Conservation (phyloP, 2,113 vertebrate genomes). For the Sebastes fasciatus region DNA sequence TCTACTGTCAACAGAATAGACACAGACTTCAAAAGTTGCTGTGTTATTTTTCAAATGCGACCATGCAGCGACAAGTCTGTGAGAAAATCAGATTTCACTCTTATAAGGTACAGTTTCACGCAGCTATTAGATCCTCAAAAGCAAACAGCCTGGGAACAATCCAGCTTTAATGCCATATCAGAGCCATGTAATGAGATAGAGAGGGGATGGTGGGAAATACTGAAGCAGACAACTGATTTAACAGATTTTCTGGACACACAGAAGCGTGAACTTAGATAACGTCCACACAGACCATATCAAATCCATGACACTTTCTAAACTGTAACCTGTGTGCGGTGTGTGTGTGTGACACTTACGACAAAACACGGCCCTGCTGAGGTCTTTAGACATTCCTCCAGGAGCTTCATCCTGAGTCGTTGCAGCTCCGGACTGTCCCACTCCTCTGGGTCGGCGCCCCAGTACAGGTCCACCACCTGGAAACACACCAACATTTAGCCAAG, state of each 20-base stretch:
- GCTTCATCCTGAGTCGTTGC: constrained; percentile 94
- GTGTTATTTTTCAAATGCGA: not conserved
- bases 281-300: not conserved
- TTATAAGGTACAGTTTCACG: constrained; percentile 17
- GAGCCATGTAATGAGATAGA: constrained; percentile 19
- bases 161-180: constrained; percentile 18
- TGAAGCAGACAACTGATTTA: not conserved
- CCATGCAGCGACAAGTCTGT: not conserved
- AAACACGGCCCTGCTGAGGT: constrained; percentile 98
- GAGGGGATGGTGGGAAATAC: not conserved
- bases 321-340: not conserved
- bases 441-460: constrained; percentile 94
- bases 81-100: constrained; percentile 22
- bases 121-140: constrained; percentile 6
- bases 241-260: constrained; percentile 2
- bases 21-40: not conserved
- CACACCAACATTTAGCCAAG: constrained; percentile 16
- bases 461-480: constrained; percentile 94
- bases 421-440: constrained; percentile 97
- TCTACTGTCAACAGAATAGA: not conserved
- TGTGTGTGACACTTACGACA: constrained; percentile 92
- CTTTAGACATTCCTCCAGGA: constrained; percentile 97
- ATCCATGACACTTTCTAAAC: not conserved
- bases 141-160: constrained; percentile 11
- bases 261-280: not conserved